Base-by-base conservation (phyloP, 1,140 invertebrate species). In the Pissodes strobi region DNA sequence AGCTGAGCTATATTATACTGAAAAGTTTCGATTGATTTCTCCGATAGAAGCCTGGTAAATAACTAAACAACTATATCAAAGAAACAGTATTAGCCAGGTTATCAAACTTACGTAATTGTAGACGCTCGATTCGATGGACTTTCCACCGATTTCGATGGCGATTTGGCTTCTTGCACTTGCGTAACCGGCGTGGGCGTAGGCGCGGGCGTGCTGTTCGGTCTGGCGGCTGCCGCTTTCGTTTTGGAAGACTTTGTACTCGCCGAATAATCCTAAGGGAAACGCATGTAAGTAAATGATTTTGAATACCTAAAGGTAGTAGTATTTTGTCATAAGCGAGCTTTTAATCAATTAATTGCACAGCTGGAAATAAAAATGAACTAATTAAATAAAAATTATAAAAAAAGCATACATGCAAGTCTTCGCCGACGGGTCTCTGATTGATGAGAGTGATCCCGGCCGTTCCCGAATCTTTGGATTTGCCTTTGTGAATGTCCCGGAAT, bases 361-460 rank as follows among this genome's bases (percentile, higher is more conserved):
- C n/a, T n/a, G n/a, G n/a, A n/a, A 21, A 4, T 15, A 56, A 21
- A 18, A n/a, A 17, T 55, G 17, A 53, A 37, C 5, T 34, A 10
- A 6, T 37, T 6, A 23, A 53, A 53, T 53, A 37, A 53, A 30
- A 37, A 21, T 38, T 39, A 67, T 66, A 79, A 79, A 74, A 70
- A 78, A 77, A 80, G 75, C 77, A 82, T 90, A 93, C 91, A 89
- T 94, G 92, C 86, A 94, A 85, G 83, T 97, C 94, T 82, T 96
- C 93, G 81, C 89, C 89, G 75, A 97, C 94, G 63, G 91, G 90
- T 73, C 94, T 89, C 80, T 97, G 95, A 85, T 96, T 95, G 81
- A 98, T 95, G 71, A 98, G 88, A 57, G 93, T 97, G 80, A 98
- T 97, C 77, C 90, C 91, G 71, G 94, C 91, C 64, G 91, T 90